Conservation (phyloP, 1,140 invertebrate species). For the Drosophila parvula region DNA sequence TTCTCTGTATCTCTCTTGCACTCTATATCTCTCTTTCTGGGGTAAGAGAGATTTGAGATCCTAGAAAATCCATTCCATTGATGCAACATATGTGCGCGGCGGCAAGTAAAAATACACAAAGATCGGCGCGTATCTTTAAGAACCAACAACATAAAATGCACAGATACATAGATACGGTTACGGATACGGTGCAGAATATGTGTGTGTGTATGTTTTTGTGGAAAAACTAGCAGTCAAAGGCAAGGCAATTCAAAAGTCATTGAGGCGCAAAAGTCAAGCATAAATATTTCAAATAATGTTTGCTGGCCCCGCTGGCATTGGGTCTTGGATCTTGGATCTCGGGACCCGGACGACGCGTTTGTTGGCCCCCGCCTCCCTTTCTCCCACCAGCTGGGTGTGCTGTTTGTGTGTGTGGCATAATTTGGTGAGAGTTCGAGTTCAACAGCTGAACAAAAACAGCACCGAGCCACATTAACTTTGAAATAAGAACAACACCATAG, state of each 20-base stretch:
- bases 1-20: background rate
- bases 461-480: slow-evolving; percentile 60
- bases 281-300: slow-evolving; percentile 82
- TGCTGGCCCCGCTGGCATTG: slow-evolving; percentile 74
- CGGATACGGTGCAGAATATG: slow-evolving; percentile 9
- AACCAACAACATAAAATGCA: slow-evolving; percentile 40
- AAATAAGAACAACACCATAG: slow-evolving; percentile 57
- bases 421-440: slow-evolving; percentile 81
- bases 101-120: slow-evolving; percentile 35
- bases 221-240: slow-evolving; percentile 75
- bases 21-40: background rate
- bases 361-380: slow-evolving; percentile 20
- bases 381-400: slow-evolving; percentile 24
- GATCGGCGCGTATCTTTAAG: slow-evolving; percentile 33
- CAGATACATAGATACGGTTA: slow-evolving; percentile 19
- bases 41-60: background rate
- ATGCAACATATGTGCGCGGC: slow-evolving; percentile 48
- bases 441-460: slow-evolving; percentile 76
- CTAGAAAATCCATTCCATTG: slow-evolving; percentile 19
- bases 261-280: slow-evolving; percentile 82
- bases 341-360: slow-evolving; percentile 5
- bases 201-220: slow-evolving; percentile 42
- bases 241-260: slow-evolving; percentile 83
- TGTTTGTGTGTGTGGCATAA: slow-evolving; percentile 70
- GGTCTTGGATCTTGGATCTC: slow-evolving; percentile 54